Evolutionary conservation across 2,888 invertebrate genomes (phyloP).

Genomic region (Patella pellucida): DNA sequence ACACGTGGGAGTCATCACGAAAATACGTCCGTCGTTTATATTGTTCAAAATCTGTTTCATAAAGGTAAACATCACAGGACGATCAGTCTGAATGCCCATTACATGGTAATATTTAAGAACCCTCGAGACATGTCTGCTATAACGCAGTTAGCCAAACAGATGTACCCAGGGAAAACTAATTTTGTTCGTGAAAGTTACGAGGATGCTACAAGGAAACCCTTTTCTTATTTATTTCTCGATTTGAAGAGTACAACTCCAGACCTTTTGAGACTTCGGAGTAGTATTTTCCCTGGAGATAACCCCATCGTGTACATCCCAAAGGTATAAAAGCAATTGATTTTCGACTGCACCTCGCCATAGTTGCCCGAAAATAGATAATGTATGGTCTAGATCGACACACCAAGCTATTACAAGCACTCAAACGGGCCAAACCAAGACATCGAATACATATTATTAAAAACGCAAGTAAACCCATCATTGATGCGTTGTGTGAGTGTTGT

Average conservation of each 20-base stretch:
- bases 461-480: neutral
- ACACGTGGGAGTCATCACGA: conserved; percentile 20
- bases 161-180: conserved; percentile 14
- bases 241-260: conserved; percentile 21
- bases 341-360: no score
- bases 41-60: conserved; percentile 20
- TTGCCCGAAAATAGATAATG: neutral
- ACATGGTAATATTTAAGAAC: conserved; percentile 6
- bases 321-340: neutral
- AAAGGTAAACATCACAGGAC: conserved; percentile 19
- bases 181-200: conserved; percentile 17
- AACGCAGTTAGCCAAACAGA: conserved; percentile 17
- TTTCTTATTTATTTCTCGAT: conserved; percentile 24
- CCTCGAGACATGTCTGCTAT: neutral
- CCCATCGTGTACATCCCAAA: conserved; percentile 20
- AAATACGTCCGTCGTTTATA: neutral
- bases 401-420: neutral
- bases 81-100: conserved; percentile 19
- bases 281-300: conserved; percentile 17
- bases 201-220: conserved; percentile 16
- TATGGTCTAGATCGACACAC: neutral
- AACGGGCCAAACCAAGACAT: neutral
- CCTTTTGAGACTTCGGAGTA: conserved; percentile 20
- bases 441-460: conserved; percentile 7
- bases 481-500: conserved; percentile 5